Percentiles rank a stretch among this genome's conserved stretches.
Evolutionary conservation across 2,888 invertebrate genomes (phyloP).

Genomic region (Phanerotoma sp.): DNA sequence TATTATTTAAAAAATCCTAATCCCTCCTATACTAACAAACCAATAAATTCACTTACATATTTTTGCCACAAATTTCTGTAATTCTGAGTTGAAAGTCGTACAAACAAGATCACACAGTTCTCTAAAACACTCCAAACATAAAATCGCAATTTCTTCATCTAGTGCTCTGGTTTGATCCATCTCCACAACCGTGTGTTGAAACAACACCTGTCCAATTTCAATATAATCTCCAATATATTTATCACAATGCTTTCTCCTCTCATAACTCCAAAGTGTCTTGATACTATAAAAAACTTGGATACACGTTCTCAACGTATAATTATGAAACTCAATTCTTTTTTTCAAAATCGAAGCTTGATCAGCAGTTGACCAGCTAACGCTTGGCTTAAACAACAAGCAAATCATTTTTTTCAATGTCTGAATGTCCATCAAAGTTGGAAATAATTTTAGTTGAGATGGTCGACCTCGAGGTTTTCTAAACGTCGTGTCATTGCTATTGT

Average conservation of each 20-base stretch:
- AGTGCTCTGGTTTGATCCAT: conserved; percentile 62
- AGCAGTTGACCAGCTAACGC: conserved; percentile 60
- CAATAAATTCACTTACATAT: conserved; percentile 51
- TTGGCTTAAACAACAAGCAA: conserved; percentile 58
- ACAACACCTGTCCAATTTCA: conserved; percentile 53
- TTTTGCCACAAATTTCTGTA: conserved; percentile 55
- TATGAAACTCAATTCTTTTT: conserved; percentile 62
- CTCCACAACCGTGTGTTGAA: conserved; percentile 45
- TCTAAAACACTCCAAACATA: conserved; percentile 64
- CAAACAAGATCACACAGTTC: conserved; percentile 54
- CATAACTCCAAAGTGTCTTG: conserved; percentile 50
- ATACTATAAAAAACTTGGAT: conserved; percentile 55
- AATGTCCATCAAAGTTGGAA: conserved; percentile 59
- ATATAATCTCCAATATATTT: conserved; percentile 48
- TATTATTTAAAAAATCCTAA: too few relatives aligned
- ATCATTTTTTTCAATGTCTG: conserved; percentile 56
- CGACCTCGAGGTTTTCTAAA: conserved; percentile 40
- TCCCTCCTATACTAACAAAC: not conserved
- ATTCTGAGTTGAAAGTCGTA: conserved; percentile 48
- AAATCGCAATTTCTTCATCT: conserved; percentile 61
- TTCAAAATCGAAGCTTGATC: conserved; percentile 61
- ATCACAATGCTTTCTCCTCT: conserved; percentile 43
- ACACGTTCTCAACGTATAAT: conserved; percentile 60
- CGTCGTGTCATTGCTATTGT: conserved; percentile 52
- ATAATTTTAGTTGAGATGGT: conserved; percentile 50